Evolutionary conservation across 1,140 invertebrate genomes (phyloP).

Genomic region (Drusus annulatus): DNA sequence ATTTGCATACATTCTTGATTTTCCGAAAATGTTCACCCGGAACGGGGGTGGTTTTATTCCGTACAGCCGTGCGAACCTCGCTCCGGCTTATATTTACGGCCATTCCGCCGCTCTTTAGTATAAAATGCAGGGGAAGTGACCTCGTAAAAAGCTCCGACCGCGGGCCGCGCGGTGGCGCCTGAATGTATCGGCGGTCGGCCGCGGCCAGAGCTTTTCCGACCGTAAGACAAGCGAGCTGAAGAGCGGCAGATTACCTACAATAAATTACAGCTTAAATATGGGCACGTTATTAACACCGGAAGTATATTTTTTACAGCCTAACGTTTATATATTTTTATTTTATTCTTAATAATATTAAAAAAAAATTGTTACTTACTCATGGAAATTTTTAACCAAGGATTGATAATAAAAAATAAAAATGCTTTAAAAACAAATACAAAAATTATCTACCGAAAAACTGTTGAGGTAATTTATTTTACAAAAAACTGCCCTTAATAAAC

Average conservation of each 20-base stretch:
- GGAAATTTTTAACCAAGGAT: too few species aligned
- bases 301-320: not conserved
- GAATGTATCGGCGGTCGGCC: conserved; percentile 38
- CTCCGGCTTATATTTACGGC: conserved; percentile 45
- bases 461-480: too few species aligned
- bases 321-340: too few species aligned
- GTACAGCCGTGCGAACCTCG: not conserved
- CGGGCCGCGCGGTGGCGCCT: conserved; percentile 29
- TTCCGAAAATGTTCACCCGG: too few species aligned
- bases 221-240: conserved; percentile 1
- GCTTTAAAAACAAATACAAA: too few species aligned
- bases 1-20: too few species aligned
- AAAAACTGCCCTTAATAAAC: too few species aligned
- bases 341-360: too few species aligned
- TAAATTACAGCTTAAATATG: conserved; percentile 8
- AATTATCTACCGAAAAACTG: too few species aligned
- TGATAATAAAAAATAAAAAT: too few species aligned
- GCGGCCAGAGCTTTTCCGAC: not conserved
- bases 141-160: conserved; percentile 54
- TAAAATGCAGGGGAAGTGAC: conserved; percentile 55
- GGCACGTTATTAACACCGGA: not conserved
- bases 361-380: too few species aligned
- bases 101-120: conserved; percentile 24
- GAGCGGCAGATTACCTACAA: not conserved
- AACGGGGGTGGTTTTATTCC: too few species aligned